A percentile compares a stretch with the other conserved stretches of the same genome.
phyloP scores from a whole-genome alignment of 2,113 vertebrate species.

The Sapajus apella region DNA sequence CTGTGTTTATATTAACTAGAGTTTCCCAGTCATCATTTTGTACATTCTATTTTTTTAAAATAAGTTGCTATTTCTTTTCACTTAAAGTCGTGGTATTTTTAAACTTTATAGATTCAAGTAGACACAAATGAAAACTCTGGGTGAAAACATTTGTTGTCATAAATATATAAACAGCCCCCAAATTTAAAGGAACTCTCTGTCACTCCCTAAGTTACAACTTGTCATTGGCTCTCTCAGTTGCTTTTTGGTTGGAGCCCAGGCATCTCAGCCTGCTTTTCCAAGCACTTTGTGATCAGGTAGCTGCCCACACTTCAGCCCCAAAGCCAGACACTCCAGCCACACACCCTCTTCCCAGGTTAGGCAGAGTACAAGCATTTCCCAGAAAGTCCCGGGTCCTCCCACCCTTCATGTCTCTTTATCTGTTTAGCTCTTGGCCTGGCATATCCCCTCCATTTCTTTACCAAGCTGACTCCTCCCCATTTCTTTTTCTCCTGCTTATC shows the following conservation, averaged over 20 bases:
- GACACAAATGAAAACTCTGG: background rate
- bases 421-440: background rate
- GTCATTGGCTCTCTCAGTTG: background rate
- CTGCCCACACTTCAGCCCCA: background rate
- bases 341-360: background rate
- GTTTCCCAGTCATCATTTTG: background rate
- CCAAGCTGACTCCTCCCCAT: background rate
- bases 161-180: background rate
- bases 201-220: background rate
- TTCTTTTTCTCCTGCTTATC: background rate
- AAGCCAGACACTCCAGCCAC: background rate
- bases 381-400: background rate
- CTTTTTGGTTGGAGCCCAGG: background rate
- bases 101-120: background rate
- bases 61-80: background rate
- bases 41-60: background rate
- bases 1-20: background rate
- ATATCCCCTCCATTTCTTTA: background rate
- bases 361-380: background rate
- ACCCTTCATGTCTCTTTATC: background rate
- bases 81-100: background rate
- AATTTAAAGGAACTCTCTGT: background rate
- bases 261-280: background rate
- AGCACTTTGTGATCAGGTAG: background rate
- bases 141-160: background rate